Evolutionary conservation across 2,888 invertebrate genomes (phyloP), one percentile per base, ranked within the genome.

Genomic region (Brachypterus glaber): DNA sequence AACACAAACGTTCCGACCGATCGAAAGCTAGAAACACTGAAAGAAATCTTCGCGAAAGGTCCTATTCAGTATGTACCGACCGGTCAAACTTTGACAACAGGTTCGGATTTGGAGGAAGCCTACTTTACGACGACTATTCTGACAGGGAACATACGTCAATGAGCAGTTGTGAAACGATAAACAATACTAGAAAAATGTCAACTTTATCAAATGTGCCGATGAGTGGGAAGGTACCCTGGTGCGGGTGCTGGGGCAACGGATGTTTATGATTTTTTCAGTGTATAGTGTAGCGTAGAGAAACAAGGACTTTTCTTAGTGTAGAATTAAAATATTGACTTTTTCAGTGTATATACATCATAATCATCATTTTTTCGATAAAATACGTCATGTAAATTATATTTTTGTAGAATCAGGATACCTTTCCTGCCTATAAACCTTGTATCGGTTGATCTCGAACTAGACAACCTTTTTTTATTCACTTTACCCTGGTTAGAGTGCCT

Each of bases 181-280:
- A 76, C 51, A 69, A 71, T 2, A 39, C 49, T 27, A 70, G 79
- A 53, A 81, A 79, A 54, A 69, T 75, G 41, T 73, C 81, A 39
- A 76, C 76, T 35, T 72, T 78, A 29, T 79, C 82, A 1, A 72
- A 56, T 1, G 69, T 73, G 1, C 68, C 71, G 26, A 62, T 68
- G 34, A 71, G 70, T 32, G 79, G 74, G 8, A 81, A 76, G 51
- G 78, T 86, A 48, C 86, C 85, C 0, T 86, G 86, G 85, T 86
- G 85, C 54, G 85, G 82, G 0, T 86, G 86, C 50, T 86, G 85
- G 85, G 85, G 86, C 0, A 84, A 84, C 47, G 84, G 85, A 1
- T 86, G 86, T 60, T 45, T 54, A 44, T 52, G 48, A 55, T 33
- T n/a, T n/a, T n/a, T n/a, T n/a, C n/a, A n/a, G n/a, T n/a, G n/a